Evolutionary conservation across 2,797 vertebrate genomes (phyloP).

Genomic region (Hapalemur alaotrensis): DNA sequence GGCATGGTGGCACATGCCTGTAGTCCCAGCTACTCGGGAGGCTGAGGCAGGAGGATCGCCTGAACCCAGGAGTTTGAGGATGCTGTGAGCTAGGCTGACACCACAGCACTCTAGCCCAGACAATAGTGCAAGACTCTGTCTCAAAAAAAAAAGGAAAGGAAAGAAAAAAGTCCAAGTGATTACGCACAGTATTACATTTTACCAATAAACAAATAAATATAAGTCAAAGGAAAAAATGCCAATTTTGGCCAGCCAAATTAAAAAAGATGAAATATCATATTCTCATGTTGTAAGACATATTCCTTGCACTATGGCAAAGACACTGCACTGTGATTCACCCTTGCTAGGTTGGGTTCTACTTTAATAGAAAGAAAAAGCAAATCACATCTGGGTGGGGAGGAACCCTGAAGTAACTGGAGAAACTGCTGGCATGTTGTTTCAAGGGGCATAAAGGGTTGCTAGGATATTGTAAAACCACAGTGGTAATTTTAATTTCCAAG

Average conservation of each 20-base stretch:
- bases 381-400: background rate
- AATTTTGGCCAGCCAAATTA: background rate
- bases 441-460: background rate
- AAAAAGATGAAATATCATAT: background rate
- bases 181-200: background rate
- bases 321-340: background rate
- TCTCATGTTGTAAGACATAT: background rate
- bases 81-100: background rate
- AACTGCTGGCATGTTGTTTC: background rate
- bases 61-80: background rate
- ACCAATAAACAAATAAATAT: background rate
- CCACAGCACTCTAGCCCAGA: too few species aligned
- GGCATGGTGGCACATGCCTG: too few species aligned
- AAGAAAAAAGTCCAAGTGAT: background rate
- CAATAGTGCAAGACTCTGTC: too few species aligned
- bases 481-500: background rate
- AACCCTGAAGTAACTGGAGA: background rate
- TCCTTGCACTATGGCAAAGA: background rate
- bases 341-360: background rate
- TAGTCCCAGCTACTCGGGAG: too few species aligned
- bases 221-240: background rate
- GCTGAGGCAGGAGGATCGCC: too few species aligned
- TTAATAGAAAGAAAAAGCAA: conserved; percentile 21
- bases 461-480: background rate
- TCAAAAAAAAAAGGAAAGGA: background rate